phyloP scores from a whole-genome alignment of 37 sponge, comb jelly and placozoan genomes.

The Diacarnus erythraeanus region DNA sequence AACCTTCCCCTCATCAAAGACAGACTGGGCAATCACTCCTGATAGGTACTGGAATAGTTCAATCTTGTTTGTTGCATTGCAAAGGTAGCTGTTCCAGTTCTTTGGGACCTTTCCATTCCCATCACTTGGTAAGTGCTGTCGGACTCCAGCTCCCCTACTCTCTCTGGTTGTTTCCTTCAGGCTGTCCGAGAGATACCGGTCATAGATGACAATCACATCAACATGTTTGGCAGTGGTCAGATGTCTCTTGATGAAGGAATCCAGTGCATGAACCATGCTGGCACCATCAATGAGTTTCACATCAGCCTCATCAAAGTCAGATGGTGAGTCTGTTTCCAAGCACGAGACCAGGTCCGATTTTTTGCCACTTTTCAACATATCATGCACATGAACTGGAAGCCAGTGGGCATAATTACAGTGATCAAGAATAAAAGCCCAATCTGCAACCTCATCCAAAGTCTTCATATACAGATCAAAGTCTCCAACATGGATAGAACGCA shows the following conservation, averaged over 20 bases:
- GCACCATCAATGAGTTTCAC: conserved; percentile 11
- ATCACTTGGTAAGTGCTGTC: conserved; percentile 7
- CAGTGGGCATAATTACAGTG: not conserved
- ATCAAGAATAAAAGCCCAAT: not conserved
- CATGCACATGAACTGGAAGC: not conserved
- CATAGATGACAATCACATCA: not conserved
- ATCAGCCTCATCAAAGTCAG: too few relatives aligned
- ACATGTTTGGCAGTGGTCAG: not conserved
- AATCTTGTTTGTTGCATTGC: not conserved
- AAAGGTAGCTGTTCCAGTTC: not conserved
- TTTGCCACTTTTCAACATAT: not conserved
- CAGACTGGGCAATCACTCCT: not conserved
- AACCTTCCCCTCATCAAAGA: not conserved
- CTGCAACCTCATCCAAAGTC: not conserved
- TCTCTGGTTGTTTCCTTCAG: not conserved
- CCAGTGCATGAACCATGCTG: not conserved
- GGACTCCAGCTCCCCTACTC: conserved; percentile 4
- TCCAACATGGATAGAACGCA: too few relatives aligned
- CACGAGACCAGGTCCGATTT: too few relatives aligned
- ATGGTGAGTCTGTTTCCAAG: too few relatives aligned
- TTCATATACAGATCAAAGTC: too few relatives aligned
- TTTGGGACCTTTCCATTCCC: not conserved
- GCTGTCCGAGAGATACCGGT: not conserved
- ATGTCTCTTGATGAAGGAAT: not conserved
- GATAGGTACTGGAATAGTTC: conserved; percentile 6